These are phyloP conservation scores for Oligia strigilis DNA, from an alignment of 2,888 invertebrate species.

Conservation along the genomic window DNA sequence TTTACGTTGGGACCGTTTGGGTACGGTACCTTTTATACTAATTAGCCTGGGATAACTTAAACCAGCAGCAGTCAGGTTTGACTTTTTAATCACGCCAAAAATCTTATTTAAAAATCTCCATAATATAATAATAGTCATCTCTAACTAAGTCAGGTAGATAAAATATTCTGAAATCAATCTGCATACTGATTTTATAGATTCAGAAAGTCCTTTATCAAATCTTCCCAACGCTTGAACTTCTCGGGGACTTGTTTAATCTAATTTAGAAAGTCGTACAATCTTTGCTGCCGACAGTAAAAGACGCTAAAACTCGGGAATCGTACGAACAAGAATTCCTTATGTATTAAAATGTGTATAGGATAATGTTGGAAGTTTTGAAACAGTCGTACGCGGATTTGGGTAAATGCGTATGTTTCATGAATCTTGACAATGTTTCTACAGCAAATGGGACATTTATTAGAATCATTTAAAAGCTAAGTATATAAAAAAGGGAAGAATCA, in stretches of 20 bases:
- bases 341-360: conserved; percentile 27
- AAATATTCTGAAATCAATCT: conserved; percentile 68
- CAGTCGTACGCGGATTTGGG: conserved; percentile 11
- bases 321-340: conserved; percentile 21
- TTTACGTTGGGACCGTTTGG: too few species aligned
- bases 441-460: too few species aligned
- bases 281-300: conserved; percentile 52
- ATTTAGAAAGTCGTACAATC: conserved; percentile 66
- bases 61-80: too few species aligned
- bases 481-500: background rate
- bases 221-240: conserved; percentile 63
- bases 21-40: background rate
- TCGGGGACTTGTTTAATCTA: conserved; percentile 63
- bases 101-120: conserved; percentile 16
- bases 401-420: background rate
- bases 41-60: background rate
- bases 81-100: conserved; percentile 5
- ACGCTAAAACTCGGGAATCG: conserved; percentile 40
- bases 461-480: background rate
- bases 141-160: conserved; percentile 47
- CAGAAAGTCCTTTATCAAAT: conserved; percentile 68
- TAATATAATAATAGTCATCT: conserved; percentile 22
- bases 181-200: conserved; percentile 71
- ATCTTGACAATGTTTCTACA: background rate
- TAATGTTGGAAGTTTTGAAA: conserved; percentile 31